Percentiles rank a stretch among this genome's conserved stretches.
phyloP scores from a whole-genome alignment of 2,113 vertebrate species.

The Acinonyx jubatus region DNA sequence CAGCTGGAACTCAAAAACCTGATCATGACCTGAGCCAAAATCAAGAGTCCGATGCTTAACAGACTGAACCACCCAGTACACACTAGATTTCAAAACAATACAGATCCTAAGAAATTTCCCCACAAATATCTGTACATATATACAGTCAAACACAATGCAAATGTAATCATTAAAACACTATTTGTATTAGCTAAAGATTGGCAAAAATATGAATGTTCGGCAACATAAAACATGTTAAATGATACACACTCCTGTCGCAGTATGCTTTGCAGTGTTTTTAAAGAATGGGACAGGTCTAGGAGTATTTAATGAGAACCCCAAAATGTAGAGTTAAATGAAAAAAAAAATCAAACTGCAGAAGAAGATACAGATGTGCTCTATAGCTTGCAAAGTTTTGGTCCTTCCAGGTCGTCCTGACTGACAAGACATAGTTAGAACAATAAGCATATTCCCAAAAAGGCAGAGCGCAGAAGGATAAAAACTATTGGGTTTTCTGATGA shows the following conservation, averaged over 20 bases:
- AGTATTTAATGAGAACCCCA: neutral
- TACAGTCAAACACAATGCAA: neutral
- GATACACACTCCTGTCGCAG: neutral
- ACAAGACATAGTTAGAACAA: neutral
- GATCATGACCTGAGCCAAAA: no score
- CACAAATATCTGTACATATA: neutral
- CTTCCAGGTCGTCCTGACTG: neutral
- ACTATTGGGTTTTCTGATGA: neutral
- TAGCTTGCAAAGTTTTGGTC: neutral
- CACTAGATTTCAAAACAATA: neutral
- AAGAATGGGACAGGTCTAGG: neutral
- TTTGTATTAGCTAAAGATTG: neutral
- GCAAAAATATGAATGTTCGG: neutral
- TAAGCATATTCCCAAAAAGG: neutral
- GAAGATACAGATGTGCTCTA: neutral
- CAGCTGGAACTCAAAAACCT: no score
- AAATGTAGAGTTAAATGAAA: neutral
- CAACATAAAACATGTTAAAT: neutral
- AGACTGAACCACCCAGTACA: neutral
- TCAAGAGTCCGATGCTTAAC: no score
- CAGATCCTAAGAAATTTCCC: neutral
- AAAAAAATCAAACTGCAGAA: neutral
- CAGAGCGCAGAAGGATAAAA: neutral
- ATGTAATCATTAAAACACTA: neutral
- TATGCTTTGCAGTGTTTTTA: neutral